Evolutionary conservation across 1,140 invertebrate species (phyloP), one percentile per base, ranked within the genome.

Genomic region (Magallana ariakensis): DNA sequence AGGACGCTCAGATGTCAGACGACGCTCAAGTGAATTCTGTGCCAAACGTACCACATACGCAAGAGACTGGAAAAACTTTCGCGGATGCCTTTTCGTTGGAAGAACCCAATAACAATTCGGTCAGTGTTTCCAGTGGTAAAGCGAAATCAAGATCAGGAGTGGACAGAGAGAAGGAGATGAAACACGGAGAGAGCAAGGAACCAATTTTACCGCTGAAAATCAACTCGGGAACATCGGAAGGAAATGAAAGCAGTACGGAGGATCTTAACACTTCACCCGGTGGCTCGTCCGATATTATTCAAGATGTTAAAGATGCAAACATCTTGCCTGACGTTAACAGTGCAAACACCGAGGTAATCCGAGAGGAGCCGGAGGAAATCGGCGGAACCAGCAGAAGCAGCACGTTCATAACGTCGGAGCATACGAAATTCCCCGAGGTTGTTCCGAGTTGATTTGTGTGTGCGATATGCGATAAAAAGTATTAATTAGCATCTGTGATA

Each of bases 11-110:
- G 46, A 84, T 84, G 16, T 57, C 16, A 11, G 55, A 60, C 26
- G 53, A 87, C 56, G 46, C 26, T 22, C 70, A 80, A 11, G 82
- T 75, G 22, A 87, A 57, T 60, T 58, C 55, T 46, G 86, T 87
- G 82, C 86, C 86, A 84, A 87, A 83, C 80, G 60, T 84, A 26
- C 83, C 75, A 60, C 66, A 87, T 87, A 87, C 86, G 86, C 86
- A 87, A 87, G 66, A 87, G 56, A 84, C 54, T 58, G 86, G 80
- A 15, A 22, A 62, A 33, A 53, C 53, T 70, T 56, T 70, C 80
- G 57, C 53, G n/a, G 60, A 26, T 13, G n/a, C 66, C 9, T n/a
- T 60, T 58, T 19, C 54, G 15, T 15, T 56, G 33, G 82, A 33
- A 8, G 55, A 60, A 58, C 22, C 53, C 1, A 56, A 84, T 57